Evolutionary conservation across 2,113 vertebrate species (phyloP).

Genomic region (Epinephelus moara): DNA sequence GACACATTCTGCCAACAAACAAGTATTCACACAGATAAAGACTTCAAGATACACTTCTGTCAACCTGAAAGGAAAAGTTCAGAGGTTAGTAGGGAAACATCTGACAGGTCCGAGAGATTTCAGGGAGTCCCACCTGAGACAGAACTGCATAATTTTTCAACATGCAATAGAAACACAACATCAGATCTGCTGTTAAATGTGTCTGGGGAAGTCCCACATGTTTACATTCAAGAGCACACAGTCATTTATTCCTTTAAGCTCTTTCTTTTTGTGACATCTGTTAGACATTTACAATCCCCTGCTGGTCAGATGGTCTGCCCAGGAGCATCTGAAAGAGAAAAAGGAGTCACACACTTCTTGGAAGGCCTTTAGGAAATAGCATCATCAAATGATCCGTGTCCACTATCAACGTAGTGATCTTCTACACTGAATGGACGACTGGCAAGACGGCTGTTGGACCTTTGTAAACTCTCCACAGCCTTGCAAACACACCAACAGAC

Average conservation of each 20-base stretch:
- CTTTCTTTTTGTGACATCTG: constrained; percentile 45
- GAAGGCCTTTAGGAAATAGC: constrained; percentile 6
- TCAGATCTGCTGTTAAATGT: constrained; percentile 19
- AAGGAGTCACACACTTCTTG: neutral
- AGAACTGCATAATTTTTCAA: neutral
- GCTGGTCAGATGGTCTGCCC: constrained; percentile 36
- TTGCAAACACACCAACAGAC: neutral
- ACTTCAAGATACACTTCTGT: neutral
- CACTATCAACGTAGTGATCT: neutral
- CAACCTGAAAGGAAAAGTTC: constrained; percentile 63
- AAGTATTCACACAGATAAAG: constrained; percentile 25
- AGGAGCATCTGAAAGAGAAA: constrained; percentile 68
- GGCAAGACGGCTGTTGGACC: neutral
- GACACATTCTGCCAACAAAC: constrained; percentile 61
- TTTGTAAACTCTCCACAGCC: no score
- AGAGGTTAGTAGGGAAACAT: constrained; percentile 11
- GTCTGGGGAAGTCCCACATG: constrained; percentile 42
- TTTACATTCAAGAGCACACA: constrained; percentile 52
- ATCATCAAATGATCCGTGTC: constrained; percentile 29
- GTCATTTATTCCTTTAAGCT: constrained; percentile 49
- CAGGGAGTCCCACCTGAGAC: constrained; percentile 31
- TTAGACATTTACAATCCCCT: constrained; percentile 55
- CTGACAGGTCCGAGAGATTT: neutral
- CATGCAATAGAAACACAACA: neutral
- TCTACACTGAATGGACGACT: neutral